Conservation (phyloP, 2,797 vertebrate genomes). For the Threskiornis aethiopicus region DNA sequence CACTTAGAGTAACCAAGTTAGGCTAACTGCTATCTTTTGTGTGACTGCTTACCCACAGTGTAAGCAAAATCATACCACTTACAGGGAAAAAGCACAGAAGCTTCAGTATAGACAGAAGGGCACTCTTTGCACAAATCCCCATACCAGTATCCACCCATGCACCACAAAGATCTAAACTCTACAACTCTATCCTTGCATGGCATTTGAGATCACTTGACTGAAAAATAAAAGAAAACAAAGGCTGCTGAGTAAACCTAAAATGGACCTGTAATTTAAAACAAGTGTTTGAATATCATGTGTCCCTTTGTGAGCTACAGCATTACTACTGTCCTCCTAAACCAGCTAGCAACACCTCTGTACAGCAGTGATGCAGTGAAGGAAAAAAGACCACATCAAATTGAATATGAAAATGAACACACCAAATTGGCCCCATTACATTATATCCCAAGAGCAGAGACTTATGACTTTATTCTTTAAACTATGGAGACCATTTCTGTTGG, state of each 20-base stretch:
- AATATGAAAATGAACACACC: neutral
- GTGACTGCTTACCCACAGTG: neutral
- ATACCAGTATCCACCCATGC: neutral
- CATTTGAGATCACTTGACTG: neutral
- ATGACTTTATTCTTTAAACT: neutral
- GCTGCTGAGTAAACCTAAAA: neutral
- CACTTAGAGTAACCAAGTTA: neutral
- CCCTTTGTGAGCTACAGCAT: neutral
- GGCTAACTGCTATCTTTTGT: neutral
- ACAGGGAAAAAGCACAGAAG: neutral
- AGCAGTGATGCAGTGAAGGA: neutral
- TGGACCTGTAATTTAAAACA: neutral
- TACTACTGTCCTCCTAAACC: neutral
- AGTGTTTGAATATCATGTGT: fast-evolving
- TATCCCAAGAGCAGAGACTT: neutral
- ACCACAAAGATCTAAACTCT: neutral
- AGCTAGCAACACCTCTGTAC: neutral
- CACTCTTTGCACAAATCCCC: neutral
- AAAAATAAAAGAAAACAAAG: neutral
- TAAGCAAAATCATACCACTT: neutral
- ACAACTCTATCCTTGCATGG: neutral
- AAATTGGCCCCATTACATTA: neutral
- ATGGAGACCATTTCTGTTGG: neutral
- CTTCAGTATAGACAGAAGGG: neutral
- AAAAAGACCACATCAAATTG: neutral